Percentiles rank a stretch among this genome's conserved stretches.
phyloP scores from a whole-genome alignment of 2,113 vertebrate species.

The Anoura caudifer region DNA sequence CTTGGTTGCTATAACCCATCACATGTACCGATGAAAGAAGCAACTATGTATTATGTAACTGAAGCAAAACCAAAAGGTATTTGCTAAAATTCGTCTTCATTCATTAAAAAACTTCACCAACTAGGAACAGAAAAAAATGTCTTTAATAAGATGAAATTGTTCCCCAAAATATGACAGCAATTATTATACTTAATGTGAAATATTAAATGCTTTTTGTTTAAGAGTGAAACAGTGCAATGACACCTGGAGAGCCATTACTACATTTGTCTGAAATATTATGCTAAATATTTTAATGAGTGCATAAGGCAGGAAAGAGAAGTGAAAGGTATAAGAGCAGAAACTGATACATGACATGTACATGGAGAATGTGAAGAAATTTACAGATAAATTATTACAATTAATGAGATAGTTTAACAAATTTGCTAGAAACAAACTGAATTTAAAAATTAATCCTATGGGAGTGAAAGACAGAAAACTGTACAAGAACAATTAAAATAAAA shows the following conservation, averaged over 20 bases:
- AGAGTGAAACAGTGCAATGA: no score
- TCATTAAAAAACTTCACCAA: no score
- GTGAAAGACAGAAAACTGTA: no score
- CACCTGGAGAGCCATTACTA: no score
- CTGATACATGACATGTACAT: neutral
- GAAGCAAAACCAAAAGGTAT: neutral
- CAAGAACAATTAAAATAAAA: no score
- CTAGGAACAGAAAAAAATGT: no score
- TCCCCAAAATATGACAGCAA: no score
- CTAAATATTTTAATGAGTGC: neutral
- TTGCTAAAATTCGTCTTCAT: neutral
- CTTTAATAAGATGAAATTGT: no score
- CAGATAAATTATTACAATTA: neutral
- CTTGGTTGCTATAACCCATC: neutral
- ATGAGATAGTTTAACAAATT: neutral
- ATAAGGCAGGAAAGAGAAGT: neutral
- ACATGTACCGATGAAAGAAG: neutral
- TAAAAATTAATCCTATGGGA: neutral
- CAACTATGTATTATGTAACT: neutral
- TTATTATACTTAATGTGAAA: no score
- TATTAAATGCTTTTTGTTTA: no score
- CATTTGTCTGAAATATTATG: neutral
- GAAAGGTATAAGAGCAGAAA: neutral
- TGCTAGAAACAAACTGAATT: neutral
- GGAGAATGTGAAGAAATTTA: neutral